Evolutionary conservation across 2,797 vertebrate species (phyloP), one percentile per base, ranked within the genome.

Genomic region (Propithecus perrieri): DNA sequence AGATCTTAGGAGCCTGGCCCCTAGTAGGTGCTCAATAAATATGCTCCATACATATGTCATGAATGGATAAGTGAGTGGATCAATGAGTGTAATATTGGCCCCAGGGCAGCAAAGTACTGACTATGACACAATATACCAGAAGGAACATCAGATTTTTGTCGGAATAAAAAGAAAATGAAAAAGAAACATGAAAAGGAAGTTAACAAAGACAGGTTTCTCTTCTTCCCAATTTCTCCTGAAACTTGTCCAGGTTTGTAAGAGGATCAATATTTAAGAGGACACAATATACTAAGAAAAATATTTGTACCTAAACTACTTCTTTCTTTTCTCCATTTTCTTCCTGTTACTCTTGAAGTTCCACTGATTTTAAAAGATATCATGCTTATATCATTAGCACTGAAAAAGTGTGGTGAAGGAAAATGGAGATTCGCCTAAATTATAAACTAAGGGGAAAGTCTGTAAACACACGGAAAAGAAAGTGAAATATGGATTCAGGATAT

Each of bases 391-490:
- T 65, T 63, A 88, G 4, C 41, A 65, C 22, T 90, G 13, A 72
- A 92, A 95, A 65, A 55, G 8, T 93, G 12, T 75, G 35, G 30
- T 24, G 80, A 53, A 69, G n/a, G 28, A 72, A 87, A 89, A 74
- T 13, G 78, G 28, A 86, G 43, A 89, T 92, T 14, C 41, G 5
- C 8, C 13, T 74, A 95, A 88, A 20, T 61, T 94, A 30, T 88
- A 94, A 94, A 87, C 61, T 91, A 92, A 85, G 15, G 10, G 5
- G 20, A 43, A 79, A 91, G 18, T 72, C 30, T 93, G 9, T 55
- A 81, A 94, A 85, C 24, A 69, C n/a, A 80, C n/a, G 17, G 63
- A 35, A 96, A 89, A 89, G n/a, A 74, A 79, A 92, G n/a, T 92
- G 13, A 94, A 90, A 76, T 61, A 71, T 38, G 13, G 48, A 91